Evolutionary conservation across 2,888 invertebrate species (phyloP).

Genomic region (Myathropa florea): DNA sequence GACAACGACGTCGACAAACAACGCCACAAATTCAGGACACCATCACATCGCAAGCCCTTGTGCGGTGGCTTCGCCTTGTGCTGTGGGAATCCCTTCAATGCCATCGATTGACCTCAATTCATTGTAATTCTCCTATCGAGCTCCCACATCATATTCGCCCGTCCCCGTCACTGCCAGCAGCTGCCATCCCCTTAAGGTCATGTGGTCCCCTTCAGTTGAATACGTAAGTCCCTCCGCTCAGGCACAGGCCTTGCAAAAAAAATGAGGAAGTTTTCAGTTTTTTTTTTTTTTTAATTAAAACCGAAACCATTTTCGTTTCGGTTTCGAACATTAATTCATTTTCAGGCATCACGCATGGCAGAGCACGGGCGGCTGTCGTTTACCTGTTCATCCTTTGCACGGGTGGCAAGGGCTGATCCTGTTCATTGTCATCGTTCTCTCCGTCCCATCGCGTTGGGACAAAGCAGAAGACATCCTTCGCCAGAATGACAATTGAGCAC

Average conservation of each 20-base stretch:
- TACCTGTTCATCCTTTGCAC: not conserved
- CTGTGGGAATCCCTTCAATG: conserved; percentile 3
- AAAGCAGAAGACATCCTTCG: not conserved
- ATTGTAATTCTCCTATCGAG: not conserved
- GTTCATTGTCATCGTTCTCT: not conserved
- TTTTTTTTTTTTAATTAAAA: conserved; percentile 29
- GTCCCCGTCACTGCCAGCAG: not conserved
- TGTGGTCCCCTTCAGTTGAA: not conserved
- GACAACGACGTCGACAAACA: not conserved
- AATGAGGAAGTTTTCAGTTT: not conserved
- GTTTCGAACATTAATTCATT: conserved; percentile 1
- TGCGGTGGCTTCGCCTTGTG: not conserved
- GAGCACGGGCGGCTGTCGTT: not conserved
- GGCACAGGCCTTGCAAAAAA: not conserved
- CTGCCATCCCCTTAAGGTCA: not conserved
- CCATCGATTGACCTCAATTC: conserved; percentile 35
- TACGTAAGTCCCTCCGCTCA: not conserved
- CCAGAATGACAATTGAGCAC: conserved; percentile 47
- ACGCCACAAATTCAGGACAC: not conserved
- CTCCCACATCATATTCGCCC: not conserved
- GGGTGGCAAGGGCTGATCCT: not conserved
- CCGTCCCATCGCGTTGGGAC: not conserved
- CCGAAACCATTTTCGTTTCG: not conserved
- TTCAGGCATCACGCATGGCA: conserved; percentile 1
- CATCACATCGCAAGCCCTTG: not conserved